Conservation (phyloP, 1,140 invertebrate genomes). For the Scaptomyza montana region DNA sequence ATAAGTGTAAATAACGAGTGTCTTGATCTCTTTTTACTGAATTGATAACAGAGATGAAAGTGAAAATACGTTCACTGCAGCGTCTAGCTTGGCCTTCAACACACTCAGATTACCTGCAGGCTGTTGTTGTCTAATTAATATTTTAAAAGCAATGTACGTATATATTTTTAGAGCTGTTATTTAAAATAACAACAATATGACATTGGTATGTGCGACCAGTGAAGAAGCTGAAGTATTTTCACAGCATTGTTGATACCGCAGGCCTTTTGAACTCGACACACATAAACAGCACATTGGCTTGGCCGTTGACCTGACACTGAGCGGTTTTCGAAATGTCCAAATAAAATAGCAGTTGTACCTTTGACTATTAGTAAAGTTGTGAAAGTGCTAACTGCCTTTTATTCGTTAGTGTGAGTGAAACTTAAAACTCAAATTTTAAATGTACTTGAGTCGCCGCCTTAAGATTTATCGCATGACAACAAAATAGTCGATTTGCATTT, state of each 20-base stretch:
- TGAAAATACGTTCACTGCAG: conserved; percentile 8
- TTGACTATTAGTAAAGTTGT: conserved; percentile 10
- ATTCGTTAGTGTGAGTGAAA: neutral
- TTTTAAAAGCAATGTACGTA: neutral
- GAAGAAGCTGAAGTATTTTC: conserved; percentile 37
- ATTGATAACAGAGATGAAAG: conserved; percentile 31
- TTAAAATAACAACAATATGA: conserved; percentile 31
- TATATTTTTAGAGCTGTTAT: conserved; percentile 15
- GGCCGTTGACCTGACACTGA: conserved; percentile 33
- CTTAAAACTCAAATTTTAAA: conserved; percentile 1
- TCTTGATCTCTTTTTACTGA: conserved; percentile 3
- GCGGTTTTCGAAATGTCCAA: conserved; percentile 14
- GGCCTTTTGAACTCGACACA: conserved; percentile 49
- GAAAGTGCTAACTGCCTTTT: conserved; percentile 7
- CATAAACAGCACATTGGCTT: conserved; percentile 23
- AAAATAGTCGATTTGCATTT: neutral
- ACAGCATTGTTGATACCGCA: conserved; percentile 29
- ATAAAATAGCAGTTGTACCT: conserved; percentile 18
- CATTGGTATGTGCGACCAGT: conserved; percentile 30
- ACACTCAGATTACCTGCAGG: neutral
- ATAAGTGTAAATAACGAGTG: neutral
- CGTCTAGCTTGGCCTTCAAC: neutral
- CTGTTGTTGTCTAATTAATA: neutral
- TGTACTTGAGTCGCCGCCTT: neutral
- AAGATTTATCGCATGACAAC: neutral